Percentiles rank a stretch among this genome's conserved stretches.
phyloP scores from a whole-genome alignment of 2,888 invertebrate genomes.

The Agonopterix arenella region DNA sequence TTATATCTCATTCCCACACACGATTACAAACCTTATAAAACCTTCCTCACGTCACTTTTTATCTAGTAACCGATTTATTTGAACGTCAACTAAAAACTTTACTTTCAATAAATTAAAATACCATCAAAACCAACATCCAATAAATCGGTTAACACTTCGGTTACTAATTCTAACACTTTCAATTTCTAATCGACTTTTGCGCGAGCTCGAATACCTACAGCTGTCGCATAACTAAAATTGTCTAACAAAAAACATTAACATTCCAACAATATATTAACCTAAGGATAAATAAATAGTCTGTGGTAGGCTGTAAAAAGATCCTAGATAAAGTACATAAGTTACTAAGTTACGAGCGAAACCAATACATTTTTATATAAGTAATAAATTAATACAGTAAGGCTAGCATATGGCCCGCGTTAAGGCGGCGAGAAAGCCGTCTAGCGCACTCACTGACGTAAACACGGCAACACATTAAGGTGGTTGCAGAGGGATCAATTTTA shows the following conservation, averaged over 20 bases:
- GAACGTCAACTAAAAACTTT: slow-evolving; percentile 5
- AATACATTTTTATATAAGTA: too few species aligned
- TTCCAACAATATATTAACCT: slow-evolving; percentile 49
- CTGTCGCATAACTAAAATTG: slow-evolving; percentile 16
- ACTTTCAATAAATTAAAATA: slow-evolving; percentile 3
- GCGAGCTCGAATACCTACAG: neutral
- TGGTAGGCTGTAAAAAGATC: neutral
- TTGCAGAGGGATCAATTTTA: too few species aligned
- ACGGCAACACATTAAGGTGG: too few species aligned
- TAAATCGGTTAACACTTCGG: slow-evolving; percentile 7
- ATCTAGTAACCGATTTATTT: slow-evolving; percentile 23
- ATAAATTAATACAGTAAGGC: too few species aligned
- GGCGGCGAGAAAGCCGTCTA: too few species aligned
- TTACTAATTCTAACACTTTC: slow-evolving; percentile 1
- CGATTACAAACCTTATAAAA: slow-evolving; percentile 41
- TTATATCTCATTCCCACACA: slow-evolving; percentile 19
- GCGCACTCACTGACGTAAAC: too few species aligned
- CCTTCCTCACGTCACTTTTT: slow-evolving; percentile 17
- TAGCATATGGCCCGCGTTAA: too few species aligned
- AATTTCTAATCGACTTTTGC: neutral
- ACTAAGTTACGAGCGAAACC: neutral
- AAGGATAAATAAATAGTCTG: slow-evolving; percentile 37
- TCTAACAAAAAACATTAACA: slow-evolving; percentile 49
- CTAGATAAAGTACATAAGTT: neutral
- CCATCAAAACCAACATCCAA: slow-evolving; percentile 8